These are phyloP conservation scores for Scaptomyza tumidula DNA, from an alignment of 2,888 invertebrate genomes.

Conservation along the genomic window DNA sequence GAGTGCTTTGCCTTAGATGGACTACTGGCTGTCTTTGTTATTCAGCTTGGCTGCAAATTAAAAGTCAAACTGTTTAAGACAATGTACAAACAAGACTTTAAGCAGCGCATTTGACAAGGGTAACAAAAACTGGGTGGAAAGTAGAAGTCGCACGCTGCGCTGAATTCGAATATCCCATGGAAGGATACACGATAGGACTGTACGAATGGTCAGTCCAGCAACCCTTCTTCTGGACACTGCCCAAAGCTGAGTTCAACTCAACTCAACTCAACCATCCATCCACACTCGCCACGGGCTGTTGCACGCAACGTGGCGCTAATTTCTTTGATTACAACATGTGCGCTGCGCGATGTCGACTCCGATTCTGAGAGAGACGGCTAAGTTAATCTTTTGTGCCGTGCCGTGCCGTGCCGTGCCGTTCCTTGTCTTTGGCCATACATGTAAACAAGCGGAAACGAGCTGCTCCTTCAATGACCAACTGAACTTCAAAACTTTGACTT, in stretches of 20 bases:
- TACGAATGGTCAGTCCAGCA: slow-evolving; percentile 49
- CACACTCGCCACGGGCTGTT: slow-evolving; percentile 63
- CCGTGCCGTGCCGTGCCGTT: slow-evolving; percentile 55
- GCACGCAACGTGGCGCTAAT: slow-evolving; percentile 78
- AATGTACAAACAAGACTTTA: slow-evolving; percentile 70
- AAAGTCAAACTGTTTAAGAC: slow-evolving; percentile 82
- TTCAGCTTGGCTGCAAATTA: slow-evolving; percentile 70
- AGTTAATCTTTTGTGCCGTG: slow-evolving; percentile 69
- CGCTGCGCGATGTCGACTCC: slow-evolving; percentile 47
- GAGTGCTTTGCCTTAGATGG: slow-evolving; percentile 1
- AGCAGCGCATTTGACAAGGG: slow-evolving; percentile 58
- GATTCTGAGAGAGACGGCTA: slow-evolving; percentile 33
- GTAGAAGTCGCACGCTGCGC: slow-evolving; percentile 61
- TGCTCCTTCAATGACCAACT: slow-evolving; percentile 77
- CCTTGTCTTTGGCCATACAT: slow-evolving; percentile 59
- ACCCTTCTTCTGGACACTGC: slow-evolving; percentile 62
- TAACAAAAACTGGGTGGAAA: slow-evolving; percentile 1
- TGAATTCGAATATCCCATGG: slow-evolving; percentile 59
- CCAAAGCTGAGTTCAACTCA: slow-evolving; percentile 35
- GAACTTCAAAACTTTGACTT: slow-evolving; percentile 78
- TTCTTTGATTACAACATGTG: slow-evolving; percentile 76
- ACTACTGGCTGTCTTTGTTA: slow-evolving; percentile 39
- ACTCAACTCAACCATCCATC: slow-evolving; percentile 31
- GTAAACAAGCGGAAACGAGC: slow-evolving; percentile 60
- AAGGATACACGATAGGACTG: slow-evolving; percentile 24